A percentile compares a stretch with the other conserved stretches of the same genome.
Conservation (phyloP, 2,113 vertebrate species). For the Pelecanus crispus region DNA sequence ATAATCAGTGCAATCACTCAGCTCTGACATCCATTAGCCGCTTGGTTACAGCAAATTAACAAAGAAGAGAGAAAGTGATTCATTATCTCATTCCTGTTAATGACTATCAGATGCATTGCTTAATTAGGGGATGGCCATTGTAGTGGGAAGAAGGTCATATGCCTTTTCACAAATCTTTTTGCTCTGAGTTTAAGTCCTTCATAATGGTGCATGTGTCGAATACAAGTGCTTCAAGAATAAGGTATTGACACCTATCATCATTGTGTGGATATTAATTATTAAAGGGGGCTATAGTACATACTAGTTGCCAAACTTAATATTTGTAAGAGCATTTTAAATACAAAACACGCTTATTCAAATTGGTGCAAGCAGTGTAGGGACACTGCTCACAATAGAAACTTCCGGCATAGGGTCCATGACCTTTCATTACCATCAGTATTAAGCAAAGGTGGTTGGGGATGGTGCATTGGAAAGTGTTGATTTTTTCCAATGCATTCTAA, state of each 20-base stretch:
- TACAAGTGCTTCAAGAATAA: conserved; percentile 51
- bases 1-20: conserved; percentile 92
- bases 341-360: not conserved
- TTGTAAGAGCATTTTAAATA: conserved; percentile 12
- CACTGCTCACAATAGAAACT: not conserved
- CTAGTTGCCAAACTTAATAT: not conserved
- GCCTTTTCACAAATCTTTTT: conserved; percentile 80
- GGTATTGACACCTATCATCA: conserved; percentile 29
- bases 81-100: conserved; percentile 94
- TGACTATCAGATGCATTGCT: conserved; percentile 93
- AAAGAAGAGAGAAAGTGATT: conserved; percentile 90
- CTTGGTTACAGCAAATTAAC: conserved; percentile 94
- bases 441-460: not conserved
- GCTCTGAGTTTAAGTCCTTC: conserved; percentile 67
- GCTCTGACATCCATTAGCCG: conserved; percentile 94
- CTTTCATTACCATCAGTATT: not conserved
- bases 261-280: conserved; percentile 46
- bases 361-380: not conserved
- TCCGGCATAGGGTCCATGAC: not conserved
- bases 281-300: not conserved
- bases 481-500: not conserved
- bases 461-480: not conserved
- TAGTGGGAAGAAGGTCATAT: conserved; percentile 86
- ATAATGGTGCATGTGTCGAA: conserved; percentile 52
- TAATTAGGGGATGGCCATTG: conserved; percentile 90